Evolutionary conservation across 2,113 vertebrate species (phyloP).

Genomic region (Bothrops jararaca): DNA sequence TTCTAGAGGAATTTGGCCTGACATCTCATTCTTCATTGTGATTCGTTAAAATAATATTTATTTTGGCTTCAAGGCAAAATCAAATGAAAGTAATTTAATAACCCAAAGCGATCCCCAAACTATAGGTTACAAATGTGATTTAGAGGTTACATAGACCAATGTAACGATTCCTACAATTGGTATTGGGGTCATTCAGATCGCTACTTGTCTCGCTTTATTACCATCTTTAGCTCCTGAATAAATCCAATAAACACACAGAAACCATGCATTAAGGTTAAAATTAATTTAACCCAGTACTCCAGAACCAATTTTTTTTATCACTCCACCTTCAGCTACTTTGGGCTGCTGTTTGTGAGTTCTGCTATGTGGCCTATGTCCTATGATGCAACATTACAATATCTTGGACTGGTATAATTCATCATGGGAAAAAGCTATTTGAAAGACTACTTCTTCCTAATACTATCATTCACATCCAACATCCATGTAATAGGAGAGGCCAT

Average conservation of each 20-base stretch:
- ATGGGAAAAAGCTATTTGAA: neutral
- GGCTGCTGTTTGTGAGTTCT: neutral
- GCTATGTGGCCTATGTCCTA: neutral
- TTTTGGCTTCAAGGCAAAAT: slow-evolving; percentile 40
- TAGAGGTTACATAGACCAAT: neutral
- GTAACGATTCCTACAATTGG: neutral
- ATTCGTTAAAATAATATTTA: slow-evolving; percentile 52
- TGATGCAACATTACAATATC: neutral
- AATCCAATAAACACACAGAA: neutral
- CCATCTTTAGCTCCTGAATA: neutral
- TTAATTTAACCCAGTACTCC: neutral
- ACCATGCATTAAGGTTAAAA: neutral
- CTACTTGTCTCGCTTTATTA: neutral
- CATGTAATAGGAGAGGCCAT: neutral
- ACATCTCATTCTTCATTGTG: slow-evolving; percentile 19
- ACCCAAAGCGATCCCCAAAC: neutral
- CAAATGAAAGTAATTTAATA: slow-evolving; percentile 41
- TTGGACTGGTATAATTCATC: neutral
- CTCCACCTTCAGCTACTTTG: neutral
- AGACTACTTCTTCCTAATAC: neutral
- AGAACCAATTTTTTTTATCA: neutral
- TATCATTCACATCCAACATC: neutral
- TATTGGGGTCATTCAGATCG: neutral
- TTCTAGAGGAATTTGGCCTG: slow-evolving; percentile 24
- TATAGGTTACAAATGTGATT: neutral